Evolutionary conservation across 1,140 invertebrate genomes (phyloP).

Genomic region (Zaprionus ghesquierei): DNA sequence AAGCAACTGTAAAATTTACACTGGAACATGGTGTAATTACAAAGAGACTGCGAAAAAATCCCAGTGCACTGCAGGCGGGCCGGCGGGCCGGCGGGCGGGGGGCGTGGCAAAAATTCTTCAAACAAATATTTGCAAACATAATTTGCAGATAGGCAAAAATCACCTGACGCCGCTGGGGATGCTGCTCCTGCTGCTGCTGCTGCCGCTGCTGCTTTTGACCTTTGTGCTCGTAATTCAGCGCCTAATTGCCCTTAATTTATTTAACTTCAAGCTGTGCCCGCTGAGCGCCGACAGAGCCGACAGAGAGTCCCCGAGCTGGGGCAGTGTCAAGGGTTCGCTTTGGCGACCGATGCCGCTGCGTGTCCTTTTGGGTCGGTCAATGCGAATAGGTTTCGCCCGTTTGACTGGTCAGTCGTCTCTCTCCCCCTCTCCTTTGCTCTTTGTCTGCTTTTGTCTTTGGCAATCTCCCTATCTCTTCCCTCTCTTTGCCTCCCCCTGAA

Average conservation of each 20-base stretch:
- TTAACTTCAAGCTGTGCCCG: constrained; percentile 76
- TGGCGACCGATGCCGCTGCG: constrained; percentile 40
- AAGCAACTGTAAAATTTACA: constrained; percentile 66
- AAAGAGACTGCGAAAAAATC: constrained; percentile 26
- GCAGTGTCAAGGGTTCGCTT: constrained; percentile 64
- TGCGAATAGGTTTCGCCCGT: constrained; percentile 28
- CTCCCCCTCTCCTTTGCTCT: background rate
- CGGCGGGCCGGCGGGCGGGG: background rate
- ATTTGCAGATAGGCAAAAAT: constrained; percentile 47
- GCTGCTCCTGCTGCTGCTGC: background rate
- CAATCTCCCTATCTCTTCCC: background rate
- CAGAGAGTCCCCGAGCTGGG: background rate
- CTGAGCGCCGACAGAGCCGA: background rate
- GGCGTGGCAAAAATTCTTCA: constrained; percentile 28
- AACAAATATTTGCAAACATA: constrained; percentile 56
- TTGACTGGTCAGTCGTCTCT: background rate
- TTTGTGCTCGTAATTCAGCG: constrained; percentile 67
- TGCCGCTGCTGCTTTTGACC: constrained; percentile 38
- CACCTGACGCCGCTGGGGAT: constrained; percentile 46
- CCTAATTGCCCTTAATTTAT: constrained; percentile 80
- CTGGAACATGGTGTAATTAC: constrained; percentile 59
- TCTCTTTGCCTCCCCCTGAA: no score
- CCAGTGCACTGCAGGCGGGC: background rate
- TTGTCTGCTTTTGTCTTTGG: background rate
- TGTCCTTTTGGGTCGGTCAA: constrained; percentile 65